Evolutionary conservation across 2,797 vertebrate genomes (phyloP).

Genomic region (Sebastes oblongus): DNA sequence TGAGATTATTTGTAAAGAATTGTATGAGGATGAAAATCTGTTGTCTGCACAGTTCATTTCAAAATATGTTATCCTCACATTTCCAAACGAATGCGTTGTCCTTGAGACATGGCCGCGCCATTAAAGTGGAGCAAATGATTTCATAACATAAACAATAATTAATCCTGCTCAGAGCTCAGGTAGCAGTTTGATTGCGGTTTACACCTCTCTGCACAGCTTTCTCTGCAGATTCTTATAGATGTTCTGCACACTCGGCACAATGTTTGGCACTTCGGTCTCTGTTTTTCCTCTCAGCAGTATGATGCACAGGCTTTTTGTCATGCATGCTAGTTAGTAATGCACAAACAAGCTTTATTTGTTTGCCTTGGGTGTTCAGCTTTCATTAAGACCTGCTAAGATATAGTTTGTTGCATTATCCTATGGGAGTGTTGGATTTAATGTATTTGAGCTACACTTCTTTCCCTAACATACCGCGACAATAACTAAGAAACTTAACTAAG

Average conservation of each 20-base stretch:
- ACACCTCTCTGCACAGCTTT: neutral
- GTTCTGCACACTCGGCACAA: neutral
- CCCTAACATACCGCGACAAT: neutral
- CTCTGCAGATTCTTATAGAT: neutral
- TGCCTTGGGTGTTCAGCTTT: constrained; percentile 5
- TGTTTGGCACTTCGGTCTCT: neutral
- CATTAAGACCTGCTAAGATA: neutral
- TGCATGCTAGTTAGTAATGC: neutral
- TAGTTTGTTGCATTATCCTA: neutral
- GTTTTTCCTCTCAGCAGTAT: neutral
- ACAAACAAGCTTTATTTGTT: constrained; percentile 19
- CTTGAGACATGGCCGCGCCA: neutral
- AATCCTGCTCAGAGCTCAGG: neutral
- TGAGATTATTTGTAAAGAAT: neutral
- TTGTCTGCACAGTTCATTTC: neutral
- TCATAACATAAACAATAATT: neutral
- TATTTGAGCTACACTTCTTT: neutral
- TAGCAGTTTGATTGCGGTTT: neutral
- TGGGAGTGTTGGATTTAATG: neutral
- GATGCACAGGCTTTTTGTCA: neutral
- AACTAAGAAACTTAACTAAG: too few relatives aligned
- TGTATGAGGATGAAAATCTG: neutral
- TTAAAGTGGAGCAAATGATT: neutral
- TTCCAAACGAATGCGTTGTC: constrained; percentile 10
- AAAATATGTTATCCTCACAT: neutral